phyloP scores from a whole-genome alignment of 2,888 invertebrate species.

The Camponotus fellah region DNA sequence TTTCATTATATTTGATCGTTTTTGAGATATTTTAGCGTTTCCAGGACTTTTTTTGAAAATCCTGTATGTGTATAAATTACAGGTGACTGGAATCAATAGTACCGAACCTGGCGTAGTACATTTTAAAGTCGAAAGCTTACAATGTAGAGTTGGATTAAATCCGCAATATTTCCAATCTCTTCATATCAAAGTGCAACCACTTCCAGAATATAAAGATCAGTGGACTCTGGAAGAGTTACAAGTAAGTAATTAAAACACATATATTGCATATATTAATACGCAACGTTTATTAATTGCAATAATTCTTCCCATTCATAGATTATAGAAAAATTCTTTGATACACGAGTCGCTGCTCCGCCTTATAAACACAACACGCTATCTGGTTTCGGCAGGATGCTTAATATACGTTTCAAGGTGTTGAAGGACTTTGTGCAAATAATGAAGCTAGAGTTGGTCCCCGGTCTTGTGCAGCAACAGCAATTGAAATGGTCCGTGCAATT shows the following conservation, averaged over 20 bases:
- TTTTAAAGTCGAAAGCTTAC: conserved; percentile 95
- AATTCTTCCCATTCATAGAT: conserved; percentile 87
- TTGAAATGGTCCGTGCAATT: conserved; percentile 96
- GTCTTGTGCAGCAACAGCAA: conserved; percentile 88
- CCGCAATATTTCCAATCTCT: conserved; percentile 96
- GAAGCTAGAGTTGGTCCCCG: conserved; percentile 89
- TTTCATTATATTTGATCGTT: too few relatives aligned
- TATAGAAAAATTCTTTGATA: conserved; percentile 97
- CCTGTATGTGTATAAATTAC: conserved; percentile 54
- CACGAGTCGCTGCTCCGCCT: conserved; percentile 95
- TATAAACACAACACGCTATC: conserved; percentile 96
- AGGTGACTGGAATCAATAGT: conserved; percentile 91
- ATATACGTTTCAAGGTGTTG: conserved; percentile 94
- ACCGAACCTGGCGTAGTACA: conserved; percentile 95
- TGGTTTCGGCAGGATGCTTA: conserved; percentile 94
- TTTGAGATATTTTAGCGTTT: too few relatives aligned
- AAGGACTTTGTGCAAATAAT: conserved; percentile 97
- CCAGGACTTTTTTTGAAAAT: too few relatives aligned
- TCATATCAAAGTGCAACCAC: conserved; percentile 93
- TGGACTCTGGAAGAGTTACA: conserved; percentile 96
- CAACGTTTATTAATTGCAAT: background rate
- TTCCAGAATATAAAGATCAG: conserved; percentile 94
- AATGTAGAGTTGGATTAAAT: conserved; percentile 95
- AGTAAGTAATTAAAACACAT: conserved; percentile 86
- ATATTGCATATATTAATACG: background rate